These are phyloP conservation scores for Xestoiulus laeticollis DNA, from an alignment of 2,888 invertebrate genomes.

Conservation along the genomic window DNA sequence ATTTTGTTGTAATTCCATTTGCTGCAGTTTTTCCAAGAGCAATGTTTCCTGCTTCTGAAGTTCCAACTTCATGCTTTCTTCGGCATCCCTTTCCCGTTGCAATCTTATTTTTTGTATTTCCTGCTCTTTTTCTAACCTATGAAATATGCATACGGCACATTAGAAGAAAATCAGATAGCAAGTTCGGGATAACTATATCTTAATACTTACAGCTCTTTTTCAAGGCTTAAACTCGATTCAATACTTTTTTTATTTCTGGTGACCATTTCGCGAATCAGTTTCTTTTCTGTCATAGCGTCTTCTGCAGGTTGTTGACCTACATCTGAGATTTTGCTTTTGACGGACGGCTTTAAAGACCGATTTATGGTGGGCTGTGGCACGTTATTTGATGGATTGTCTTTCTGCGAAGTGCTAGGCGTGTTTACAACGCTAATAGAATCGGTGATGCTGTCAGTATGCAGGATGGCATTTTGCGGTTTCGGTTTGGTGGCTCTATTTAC, in stretches of 20 bases:
- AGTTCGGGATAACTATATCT: neutral
- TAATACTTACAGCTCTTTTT: constrained; percentile 42
- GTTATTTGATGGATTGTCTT: neutral
- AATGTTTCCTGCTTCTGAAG: constrained; percentile 69
- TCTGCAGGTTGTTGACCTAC: neutral
- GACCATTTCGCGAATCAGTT: constrained; percentile 12
- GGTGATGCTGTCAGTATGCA: neutral
- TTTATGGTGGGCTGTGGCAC: neutral
- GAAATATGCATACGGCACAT: neutral
- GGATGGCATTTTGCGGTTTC: neutral
- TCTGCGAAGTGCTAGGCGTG: neutral
- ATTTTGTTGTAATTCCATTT: constrained; percentile 68
- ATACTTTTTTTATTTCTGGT: constrained; percentile 18
- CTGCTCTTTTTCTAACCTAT: constrained; percentile 47
- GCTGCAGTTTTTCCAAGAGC: constrained; percentile 62
- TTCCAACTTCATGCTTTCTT: constrained; percentile 65
- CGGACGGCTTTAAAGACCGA: constrained; percentile 14
- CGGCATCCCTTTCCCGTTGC: constrained; percentile 66
- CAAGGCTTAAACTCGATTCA: neutral
- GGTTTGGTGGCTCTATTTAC: constrained; percentile 51
- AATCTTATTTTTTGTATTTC: constrained; percentile 55
- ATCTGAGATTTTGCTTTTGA: neutral
- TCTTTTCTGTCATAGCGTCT: neutral
- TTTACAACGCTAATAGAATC: neutral
- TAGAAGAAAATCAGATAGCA: neutral